phyloP scores from a whole-genome alignment of 2,888 invertebrate genomes.

The Eupithecia inturbata region DNA sequence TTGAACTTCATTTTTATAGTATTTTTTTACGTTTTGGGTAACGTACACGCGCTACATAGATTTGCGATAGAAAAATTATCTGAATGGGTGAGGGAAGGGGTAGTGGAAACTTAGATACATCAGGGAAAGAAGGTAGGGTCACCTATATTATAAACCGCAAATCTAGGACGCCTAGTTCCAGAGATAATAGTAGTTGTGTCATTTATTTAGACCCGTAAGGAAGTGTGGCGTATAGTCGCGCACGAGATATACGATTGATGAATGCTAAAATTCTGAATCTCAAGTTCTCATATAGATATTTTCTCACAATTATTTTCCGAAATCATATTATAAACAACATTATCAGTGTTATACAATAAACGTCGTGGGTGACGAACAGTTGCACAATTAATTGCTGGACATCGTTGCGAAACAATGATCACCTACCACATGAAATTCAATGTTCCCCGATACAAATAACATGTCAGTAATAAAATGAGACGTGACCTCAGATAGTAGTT shows the following conservation, averaged over 20 bases:
- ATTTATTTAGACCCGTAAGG: background rate
- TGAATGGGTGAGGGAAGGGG: background rate
- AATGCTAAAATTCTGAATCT: background rate
- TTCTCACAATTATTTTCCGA: background rate
- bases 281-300: background rate
- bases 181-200: background rate
- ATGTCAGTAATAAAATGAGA: conserved; percentile 80
- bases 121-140: background rate
- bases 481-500: conserved; percentile 76
- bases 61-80: background rate
- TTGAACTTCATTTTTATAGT: background rate
- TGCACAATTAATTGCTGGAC: conserved; percentile 39
- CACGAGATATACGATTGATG: background rate
- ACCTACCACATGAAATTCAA: conserved; percentile 71
- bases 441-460: conserved; percentile 78
- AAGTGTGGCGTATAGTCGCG: background rate
- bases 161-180: background rate
- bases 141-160: background rate
- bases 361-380: conserved; percentile 36
- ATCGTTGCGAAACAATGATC: conserved; percentile 68
- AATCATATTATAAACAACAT: background rate
- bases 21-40: background rate
- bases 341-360: conserved; percentile 26
- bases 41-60: too few species aligned
- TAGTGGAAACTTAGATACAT: background rate